Evolutionary conservation across 2,888 invertebrate species (phyloP), one percentile per base, ranked within the genome.

Genomic region (Rhagonycha fulva): DNA sequence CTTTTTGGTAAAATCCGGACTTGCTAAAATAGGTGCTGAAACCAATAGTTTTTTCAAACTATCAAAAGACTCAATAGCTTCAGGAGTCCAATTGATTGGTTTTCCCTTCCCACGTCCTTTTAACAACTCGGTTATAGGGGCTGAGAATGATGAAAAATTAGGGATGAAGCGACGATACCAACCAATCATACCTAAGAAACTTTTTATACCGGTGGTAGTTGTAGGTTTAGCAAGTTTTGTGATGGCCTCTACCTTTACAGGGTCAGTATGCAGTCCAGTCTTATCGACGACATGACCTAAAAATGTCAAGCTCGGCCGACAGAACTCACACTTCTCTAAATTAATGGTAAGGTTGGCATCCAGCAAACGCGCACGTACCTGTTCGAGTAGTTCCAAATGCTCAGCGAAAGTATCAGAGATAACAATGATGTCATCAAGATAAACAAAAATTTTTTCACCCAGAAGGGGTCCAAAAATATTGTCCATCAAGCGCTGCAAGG

Each of bases 151-250:
- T 60, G 60, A 60, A 76, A 83, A 83, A 79, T 82, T 63, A 11
- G 75, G 76, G 11, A 84, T 75, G 68, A 83, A 84, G 12, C 80
- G 74, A 67, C 82, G 63, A 68, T 84, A 83, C 81, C 83, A 84
- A 4, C 79, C 79, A 72, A 80, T 79, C 68, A 84, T 74, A 4
- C 83, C 84, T 1, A 84, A 61, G 70, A 85, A 82, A 14, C 83
- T 68, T 74, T 83, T 83, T 9, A 84, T 47, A 75, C 83, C 81
- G 0, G 84, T 84, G 9, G 80, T 70, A 12, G 76, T 83, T 14
- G 19, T 61, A 0, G 83, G 82, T 2, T 68, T 74, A 4, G 82
- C 80, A 78, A 82, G 84, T 74, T 82, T 80, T 9, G 81, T 69
- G 76, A 84, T 83, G 12, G 80, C 74, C 1, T 68, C 61, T 9